Evolutionary conservation across 2,113 vertebrate genomes (phyloP).

Genomic region (Talpa occidentalis): DNA sequence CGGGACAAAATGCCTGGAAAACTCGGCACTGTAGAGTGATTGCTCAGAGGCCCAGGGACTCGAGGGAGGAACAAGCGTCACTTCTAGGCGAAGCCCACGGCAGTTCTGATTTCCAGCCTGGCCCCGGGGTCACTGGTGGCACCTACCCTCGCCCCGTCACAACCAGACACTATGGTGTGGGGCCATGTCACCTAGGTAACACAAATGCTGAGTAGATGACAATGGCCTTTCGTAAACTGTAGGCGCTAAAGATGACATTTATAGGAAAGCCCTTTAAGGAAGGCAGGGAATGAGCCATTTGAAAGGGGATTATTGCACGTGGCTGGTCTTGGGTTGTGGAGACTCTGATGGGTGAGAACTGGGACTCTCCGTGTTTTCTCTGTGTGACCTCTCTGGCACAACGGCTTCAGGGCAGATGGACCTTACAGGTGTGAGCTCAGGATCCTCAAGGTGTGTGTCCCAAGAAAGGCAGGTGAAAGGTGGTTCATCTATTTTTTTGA

Average conservation of each 20-base stretch:
- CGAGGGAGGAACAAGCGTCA: background rate
- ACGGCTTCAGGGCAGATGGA: background rate
- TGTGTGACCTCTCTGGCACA: no score
- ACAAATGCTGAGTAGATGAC: background rate
- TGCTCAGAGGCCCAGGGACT: accelerated
- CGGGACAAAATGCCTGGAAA: background rate
- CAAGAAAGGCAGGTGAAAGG: background rate
- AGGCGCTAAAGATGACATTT: background rate
- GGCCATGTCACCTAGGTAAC: background rate
- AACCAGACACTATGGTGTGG: background rate
- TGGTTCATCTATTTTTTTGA: background rate
- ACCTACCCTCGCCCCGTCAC: background rate
- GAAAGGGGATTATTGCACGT: background rate
- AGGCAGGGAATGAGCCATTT: background rate
- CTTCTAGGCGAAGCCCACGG: background rate
- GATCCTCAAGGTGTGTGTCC: background rate
- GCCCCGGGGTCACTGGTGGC: background rate
- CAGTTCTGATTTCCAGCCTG: background rate
- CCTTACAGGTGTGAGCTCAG: background rate
- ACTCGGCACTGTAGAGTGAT: background rate
- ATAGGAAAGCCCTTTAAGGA: background rate
- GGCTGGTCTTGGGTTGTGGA: background rate
- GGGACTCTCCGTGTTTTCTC: accelerated
- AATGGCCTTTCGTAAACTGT: background rate
- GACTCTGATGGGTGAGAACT: no score